Evolutionary conservation across 1,140 invertebrate genomes (phyloP), one percentile per base, ranked within the genome.

Genomic region (Drosophila ironensis): DNA sequence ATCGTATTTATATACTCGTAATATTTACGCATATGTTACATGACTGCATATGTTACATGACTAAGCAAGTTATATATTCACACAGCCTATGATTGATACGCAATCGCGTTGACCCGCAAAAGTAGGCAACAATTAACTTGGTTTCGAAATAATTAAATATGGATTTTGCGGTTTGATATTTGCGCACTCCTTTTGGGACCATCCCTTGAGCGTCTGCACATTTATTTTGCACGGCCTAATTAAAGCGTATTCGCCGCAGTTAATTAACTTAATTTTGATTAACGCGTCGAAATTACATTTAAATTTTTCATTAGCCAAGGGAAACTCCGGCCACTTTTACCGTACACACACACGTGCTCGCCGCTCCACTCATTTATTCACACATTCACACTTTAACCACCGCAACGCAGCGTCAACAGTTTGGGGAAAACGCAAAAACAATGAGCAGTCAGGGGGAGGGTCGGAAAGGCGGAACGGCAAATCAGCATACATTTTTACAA

Each of bases 221-320:
- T 61, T 38, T 51, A 46, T 73, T 35, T 59, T 41, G 8, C 35
- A 52, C 61, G 54, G 27, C 69, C 68, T 84, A 71, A 82, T 84
- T 84, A 84, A 82, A 73, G 69, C 45, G 17, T 17, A 38, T 50
- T 60, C 28, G 59, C 47, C 78, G 57, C 56, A 73, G 73, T 84
- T 84, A 70, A 84, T 82, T 82, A 69, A 84, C 61, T 57, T 78
- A 45, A 71, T 71, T 80, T 74, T 71, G 72, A 73, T 74, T 45
- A 67, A 50, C 66, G 50, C 60, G n/a, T 50, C 44, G 60, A 80
- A 80, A 80, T 81, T 80, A 61, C 75, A 81, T 67, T 81, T 80
- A 75, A 80, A 84, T 82, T 84, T 66, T 82, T 82, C 41, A 82
- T 84, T 67, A 84, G 63, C 41, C 63, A 44, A 28, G 54, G 73